phyloP scores from a whole-genome alignment of 2,888 invertebrate genomes.

The Teleiodes luculella region DNA sequence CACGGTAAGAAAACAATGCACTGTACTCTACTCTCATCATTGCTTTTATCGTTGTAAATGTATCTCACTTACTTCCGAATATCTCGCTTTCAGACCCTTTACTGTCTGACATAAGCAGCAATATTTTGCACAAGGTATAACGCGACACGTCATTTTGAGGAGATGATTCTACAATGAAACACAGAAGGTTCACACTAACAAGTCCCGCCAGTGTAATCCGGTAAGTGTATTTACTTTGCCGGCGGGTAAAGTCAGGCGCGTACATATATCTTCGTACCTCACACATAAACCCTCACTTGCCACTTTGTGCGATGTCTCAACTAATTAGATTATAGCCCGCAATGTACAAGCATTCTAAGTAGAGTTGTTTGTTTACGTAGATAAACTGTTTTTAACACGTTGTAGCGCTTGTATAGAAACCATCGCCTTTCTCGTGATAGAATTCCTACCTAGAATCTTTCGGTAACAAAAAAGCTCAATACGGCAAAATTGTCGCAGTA shows the following conservation, averaged over 20 bases:
- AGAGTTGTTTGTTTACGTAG: neutral
- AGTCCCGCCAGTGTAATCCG: conserved; percentile 9
- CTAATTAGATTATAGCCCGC: conserved; percentile 28
- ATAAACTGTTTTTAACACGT: neutral
- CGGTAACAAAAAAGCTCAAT: neutral
- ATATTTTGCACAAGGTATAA: neutral
- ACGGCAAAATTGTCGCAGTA: neutral
- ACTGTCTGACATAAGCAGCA: neutral
- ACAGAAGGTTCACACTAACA: neutral
- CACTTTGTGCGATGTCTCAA: conserved; percentile 22
- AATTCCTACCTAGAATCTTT: neutral
- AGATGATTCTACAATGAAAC: conserved; percentile 1
- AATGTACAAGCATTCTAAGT: neutral
- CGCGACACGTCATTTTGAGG: neutral
- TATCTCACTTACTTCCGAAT: neutral
- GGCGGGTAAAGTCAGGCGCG: conserved; percentile 1
- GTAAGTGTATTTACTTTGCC: conserved; percentile 12
- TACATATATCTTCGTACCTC: conserved; percentile 5
- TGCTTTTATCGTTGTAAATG: too few relatives aligned
- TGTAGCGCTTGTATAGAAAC: neutral
- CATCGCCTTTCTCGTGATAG: neutral
- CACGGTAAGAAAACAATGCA: too few relatives aligned
- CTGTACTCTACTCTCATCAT: too few relatives aligned
- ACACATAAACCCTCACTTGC: conserved; percentile 13
- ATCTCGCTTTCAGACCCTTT: neutral